Conservation (phyloP, 30 jellyfish, hydroid and myxozoan genomes). For the Pseudorhiza aurosa region DNA sequence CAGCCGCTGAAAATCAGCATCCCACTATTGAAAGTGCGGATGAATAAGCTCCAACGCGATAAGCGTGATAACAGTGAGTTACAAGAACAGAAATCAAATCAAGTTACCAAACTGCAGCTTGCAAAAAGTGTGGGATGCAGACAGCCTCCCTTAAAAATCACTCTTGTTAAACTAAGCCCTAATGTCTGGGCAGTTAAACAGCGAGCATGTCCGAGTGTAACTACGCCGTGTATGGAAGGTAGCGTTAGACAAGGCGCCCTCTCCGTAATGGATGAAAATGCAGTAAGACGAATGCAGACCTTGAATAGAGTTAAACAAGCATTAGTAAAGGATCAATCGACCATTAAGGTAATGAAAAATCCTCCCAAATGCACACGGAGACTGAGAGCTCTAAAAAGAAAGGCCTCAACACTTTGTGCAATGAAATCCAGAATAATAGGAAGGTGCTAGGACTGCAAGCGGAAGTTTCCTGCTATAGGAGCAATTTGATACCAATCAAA, state of each 20-base stretch:
- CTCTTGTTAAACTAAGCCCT: constrained; percentile 5
- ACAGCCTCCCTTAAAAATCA: background rate
- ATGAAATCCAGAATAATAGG: constrained; percentile 1
- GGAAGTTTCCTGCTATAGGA: no score
- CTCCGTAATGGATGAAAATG: background rate
- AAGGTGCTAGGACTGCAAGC: no score
- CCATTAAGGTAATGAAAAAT: background rate
- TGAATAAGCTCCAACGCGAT: no score
- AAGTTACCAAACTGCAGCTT: background rate
- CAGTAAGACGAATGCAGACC: background rate
- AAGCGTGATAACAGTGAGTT: no score
- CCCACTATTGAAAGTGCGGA: background rate
- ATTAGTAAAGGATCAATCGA: background rate
- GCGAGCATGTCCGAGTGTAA: background rate
- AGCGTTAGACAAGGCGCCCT: background rate
- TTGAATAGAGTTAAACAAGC: constrained; percentile 1
- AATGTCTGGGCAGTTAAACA: constrained; percentile 22
- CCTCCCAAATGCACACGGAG: background rate
- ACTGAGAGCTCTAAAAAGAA: background rate
- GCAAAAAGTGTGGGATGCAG: background rate
- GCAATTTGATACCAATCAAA: no score
- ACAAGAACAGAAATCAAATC: no score
- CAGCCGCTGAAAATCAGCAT: background rate
- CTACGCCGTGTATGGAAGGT: background rate
- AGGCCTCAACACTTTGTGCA: background rate